Percentiles rank a stretch among this genome's conserved stretches.
These are phyloP conservation scores for Nycteola revayana DNA, from an alignment of 2,888 invertebrate species.

Conservation along the genomic window DNA sequence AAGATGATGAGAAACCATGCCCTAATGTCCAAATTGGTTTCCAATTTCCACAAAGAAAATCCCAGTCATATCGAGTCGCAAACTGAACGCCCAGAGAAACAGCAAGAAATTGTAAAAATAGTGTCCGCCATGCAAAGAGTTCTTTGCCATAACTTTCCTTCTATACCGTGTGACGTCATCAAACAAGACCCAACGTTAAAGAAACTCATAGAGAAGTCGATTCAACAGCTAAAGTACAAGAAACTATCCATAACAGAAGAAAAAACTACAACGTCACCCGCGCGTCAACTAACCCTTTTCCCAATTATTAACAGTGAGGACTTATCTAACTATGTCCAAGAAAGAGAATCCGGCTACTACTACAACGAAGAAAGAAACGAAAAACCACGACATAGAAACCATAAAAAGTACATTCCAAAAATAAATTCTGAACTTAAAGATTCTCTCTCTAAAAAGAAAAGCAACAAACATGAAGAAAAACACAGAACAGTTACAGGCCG, in stretches of 20 bases:
- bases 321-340: constrained; percentile 52
- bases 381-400: constrained; percentile 11
- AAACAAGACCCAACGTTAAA: constrained; percentile 50
- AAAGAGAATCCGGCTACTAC: constrained; percentile 38
- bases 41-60: constrained; percentile 62
- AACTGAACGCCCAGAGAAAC: constrained; percentile 4
- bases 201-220: constrained; percentile 57
- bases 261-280: constrained; percentile 40
- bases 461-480: constrained; percentile 27
- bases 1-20: constrained; percentile 67
- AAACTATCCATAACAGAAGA: constrained; percentile 41
- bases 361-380: constrained; percentile 23
- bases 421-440: constrained; percentile 9
- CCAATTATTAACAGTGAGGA: constrained; percentile 62
- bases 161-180: constrained; percentile 63
- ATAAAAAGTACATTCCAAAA: constrained; percentile 13
- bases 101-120: constrained; percentile 26
- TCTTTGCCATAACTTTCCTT: constrained; percentile 64
- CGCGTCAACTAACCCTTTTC: constrained; percentile 44
- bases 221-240: constrained; percentile 62
- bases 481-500: constrained; percentile 38
- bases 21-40: constrained; percentile 66
- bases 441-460: constrained; percentile 14
- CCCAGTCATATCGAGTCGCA: background rate
- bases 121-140: constrained; percentile 61